Evolutionary conservation across 2,113 vertebrate genomes (phyloP).

Genomic region (Nycticryphes semicollaris): DNA sequence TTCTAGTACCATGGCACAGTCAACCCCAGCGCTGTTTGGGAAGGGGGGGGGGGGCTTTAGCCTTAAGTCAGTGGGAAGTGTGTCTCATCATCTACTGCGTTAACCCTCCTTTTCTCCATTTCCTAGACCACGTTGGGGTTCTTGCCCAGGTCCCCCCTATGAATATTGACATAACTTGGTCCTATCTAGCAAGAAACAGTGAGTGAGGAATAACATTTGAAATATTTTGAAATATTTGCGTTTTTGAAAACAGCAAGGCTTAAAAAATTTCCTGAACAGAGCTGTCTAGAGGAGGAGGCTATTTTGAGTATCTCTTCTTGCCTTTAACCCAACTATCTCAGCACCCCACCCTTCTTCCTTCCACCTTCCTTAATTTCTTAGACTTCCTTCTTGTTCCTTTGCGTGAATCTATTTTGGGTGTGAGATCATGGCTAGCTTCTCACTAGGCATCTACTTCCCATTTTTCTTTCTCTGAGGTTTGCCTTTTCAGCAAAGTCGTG

Average conservation of each 20-base stretch:
- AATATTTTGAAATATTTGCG: background rate
- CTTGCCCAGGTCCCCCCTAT: background rate
- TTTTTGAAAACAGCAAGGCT: background rate
- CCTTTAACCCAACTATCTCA: slow-evolving; percentile 57
- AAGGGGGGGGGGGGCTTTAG: background rate
- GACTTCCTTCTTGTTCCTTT: slow-evolving; percentile 58
- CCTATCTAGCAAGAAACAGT: background rate
- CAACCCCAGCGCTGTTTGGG: background rate
- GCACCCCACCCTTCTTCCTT: slow-evolving; percentile 63
- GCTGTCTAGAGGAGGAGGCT: slow-evolving; percentile 8
- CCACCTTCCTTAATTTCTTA: slow-evolving; percentile 66
- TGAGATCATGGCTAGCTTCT: background rate
- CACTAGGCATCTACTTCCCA: slow-evolving; percentile 9
- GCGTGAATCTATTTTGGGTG: slow-evolving; percentile 13
- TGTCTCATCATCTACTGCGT: background rate
- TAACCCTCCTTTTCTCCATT: background rate
- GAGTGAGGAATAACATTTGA: background rate
- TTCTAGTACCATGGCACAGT: background rate
- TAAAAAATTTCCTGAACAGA: slow-evolving; percentile 48
- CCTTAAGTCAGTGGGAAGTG: background rate
- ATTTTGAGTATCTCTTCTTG: background rate
- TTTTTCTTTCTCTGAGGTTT: slow-evolving; percentile 12
- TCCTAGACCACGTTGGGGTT: background rate
- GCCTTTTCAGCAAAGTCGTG: slow-evolving; percentile 35
- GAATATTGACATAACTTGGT: background rate